Conservation (phyloP, 2,888 invertebrate genomes). For the Neuroscelio doddi region DNA sequence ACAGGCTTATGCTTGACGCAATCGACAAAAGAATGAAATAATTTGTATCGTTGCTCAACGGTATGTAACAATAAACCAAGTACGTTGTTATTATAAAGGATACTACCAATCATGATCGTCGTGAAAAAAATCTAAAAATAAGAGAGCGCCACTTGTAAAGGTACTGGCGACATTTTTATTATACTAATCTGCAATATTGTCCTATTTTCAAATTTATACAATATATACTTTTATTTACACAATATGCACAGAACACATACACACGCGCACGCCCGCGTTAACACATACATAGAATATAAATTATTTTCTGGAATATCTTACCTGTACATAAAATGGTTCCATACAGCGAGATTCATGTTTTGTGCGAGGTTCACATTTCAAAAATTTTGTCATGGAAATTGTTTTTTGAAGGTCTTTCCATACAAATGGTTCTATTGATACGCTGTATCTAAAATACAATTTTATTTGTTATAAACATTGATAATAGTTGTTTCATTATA, state of each 20-base stretch:
- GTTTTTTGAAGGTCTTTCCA: slow-evolving; percentile 86
- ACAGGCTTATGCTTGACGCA: slow-evolving; percentile 52
- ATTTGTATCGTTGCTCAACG: slow-evolving; percentile 59
- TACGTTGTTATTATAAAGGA: slow-evolving; percentile 65
- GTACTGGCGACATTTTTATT: slow-evolving; percentile 33
- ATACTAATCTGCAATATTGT: slow-evolving; percentile 8
- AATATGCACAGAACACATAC: slow-evolving; percentile 17
- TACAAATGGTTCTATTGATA: slow-evolving; percentile 82
- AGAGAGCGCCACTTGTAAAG: slow-evolving; percentile 53
- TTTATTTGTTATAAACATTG: neutral
- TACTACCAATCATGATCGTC: slow-evolving; percentile 65
- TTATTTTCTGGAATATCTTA: slow-evolving; percentile 70
- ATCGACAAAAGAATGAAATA: slow-evolving; percentile 56
- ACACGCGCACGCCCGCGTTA: neutral
- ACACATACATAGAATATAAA: too few relatives aligned
- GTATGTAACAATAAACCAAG: slow-evolving; percentile 63
- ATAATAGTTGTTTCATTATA: neutral
- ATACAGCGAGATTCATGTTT: slow-evolving; percentile 72
- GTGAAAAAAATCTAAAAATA: slow-evolving; percentile 67
- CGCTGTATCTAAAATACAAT: slow-evolving; percentile 75
- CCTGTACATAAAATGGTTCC: slow-evolving; percentile 82
- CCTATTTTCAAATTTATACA: slow-evolving; percentile 1
- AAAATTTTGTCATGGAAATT: slow-evolving; percentile 76
- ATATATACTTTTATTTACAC: slow-evolving; percentile 3
- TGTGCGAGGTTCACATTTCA: slow-evolving; percentile 79